A percentile compares a stretch with the other conserved stretches of the same genome.
phyloP scores from a whole-genome alignment of 2,113 vertebrate genomes.

The Gavia stellata region DNA sequence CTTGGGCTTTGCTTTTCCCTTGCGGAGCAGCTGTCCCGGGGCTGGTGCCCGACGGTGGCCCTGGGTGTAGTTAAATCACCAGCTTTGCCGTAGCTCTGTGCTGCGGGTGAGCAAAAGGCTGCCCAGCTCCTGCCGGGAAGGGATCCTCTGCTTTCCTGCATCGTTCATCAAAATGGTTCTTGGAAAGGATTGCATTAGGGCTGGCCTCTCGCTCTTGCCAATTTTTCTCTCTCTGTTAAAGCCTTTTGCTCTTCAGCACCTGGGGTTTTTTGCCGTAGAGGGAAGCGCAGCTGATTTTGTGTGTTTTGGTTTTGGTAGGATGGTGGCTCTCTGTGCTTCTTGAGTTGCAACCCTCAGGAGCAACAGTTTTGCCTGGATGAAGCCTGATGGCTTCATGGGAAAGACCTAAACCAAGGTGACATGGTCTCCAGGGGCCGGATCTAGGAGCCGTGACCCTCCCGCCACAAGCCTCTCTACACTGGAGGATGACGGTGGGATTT shows the following conservation, averaged over 20 bases:
- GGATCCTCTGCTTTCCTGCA: neutral
- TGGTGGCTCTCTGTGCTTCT: neutral
- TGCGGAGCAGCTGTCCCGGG: too few relatives aligned
- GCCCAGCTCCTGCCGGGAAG: neutral
- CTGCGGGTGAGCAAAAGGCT: neutral
- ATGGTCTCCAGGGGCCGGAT: neutral
- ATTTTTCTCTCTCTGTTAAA: neutral
- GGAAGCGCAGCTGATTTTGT: neutral
- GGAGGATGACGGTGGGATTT: too few relatives aligned
- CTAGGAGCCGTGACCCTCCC: neutral
- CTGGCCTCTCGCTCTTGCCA: neutral
- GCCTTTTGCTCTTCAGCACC: neutral
- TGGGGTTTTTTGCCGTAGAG: neutral
- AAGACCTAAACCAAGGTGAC: too few relatives aligned
- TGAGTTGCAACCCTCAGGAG: neutral
- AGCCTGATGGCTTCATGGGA: neutral
- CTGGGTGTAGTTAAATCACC: neutral
- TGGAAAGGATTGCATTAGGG: neutral
- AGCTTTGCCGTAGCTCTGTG: neutral
- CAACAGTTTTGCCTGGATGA: neutral
- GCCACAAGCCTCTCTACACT: neutral
- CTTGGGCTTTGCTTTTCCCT: too few relatives aligned
- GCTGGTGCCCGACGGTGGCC: neutral
- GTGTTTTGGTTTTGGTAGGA: accelerated
- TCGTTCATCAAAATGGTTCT: neutral